phyloP scores from a whole-genome alignment of 1,140 invertebrate species.

The Melipona quadrifasciata region DNA sequence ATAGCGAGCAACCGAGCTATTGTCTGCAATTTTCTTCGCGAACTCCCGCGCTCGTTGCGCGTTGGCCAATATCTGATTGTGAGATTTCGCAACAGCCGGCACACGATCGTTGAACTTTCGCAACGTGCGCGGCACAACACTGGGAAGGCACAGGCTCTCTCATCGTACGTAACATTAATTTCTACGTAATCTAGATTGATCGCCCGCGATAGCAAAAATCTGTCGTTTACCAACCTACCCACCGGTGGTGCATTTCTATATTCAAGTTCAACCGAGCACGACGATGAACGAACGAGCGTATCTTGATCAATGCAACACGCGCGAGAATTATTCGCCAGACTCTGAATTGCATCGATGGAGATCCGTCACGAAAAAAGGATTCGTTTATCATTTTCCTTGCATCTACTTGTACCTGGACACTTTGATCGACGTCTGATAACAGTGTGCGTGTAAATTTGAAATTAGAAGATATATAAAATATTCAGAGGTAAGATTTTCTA shows the following conservation, averaged over 20 bases:
- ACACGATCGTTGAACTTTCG: constrained; percentile 54
- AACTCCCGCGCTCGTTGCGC: constrained; percentile 34
- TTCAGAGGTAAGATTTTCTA: too few relatives aligned
- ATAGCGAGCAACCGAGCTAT: constrained; percentile 27
- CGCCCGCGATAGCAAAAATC: not conserved
- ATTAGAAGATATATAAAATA: too few relatives aligned
- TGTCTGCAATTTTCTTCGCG: constrained; percentile 43
- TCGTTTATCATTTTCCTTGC: not conserved
- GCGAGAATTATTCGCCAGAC: not conserved
- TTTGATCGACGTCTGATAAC: not conserved
- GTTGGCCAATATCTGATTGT: constrained; percentile 62
- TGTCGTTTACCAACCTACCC: too few relatives aligned
- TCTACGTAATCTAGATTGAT: constrained; percentile 32
- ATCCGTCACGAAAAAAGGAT: constrained; percentile 3
- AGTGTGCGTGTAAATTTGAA: too few relatives aligned
- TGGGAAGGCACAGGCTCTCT: not conserved
- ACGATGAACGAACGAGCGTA: not conserved
- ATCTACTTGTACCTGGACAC: not conserved
- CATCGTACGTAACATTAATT: constrained; percentile 33
- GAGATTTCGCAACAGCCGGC: constrained; percentile 52
- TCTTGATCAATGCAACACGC: not conserved
- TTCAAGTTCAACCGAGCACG: constrained; percentile 10
- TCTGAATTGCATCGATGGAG: not conserved
- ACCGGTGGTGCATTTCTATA: not conserved
- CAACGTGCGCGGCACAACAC: constrained; percentile 8